Percentiles rank a stretch among this genome's conserved stretches.
phyloP scores from a whole-genome alignment of 2,113 vertebrate species.

The Tragelaphus strepsiceros region DNA sequence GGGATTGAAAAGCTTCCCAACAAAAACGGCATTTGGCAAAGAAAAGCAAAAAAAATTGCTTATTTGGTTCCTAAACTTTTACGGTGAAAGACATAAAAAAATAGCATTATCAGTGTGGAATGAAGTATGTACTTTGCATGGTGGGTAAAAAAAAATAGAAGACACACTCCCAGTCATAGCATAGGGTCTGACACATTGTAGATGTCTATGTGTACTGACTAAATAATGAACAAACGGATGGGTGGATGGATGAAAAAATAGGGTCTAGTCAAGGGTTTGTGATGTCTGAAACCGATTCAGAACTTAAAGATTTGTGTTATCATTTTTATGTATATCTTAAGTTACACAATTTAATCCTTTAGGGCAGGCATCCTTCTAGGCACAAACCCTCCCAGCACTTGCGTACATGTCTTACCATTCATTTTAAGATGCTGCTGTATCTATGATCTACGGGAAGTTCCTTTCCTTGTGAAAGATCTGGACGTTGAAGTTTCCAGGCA shows the following conservation, averaged over 20 bases:
- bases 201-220: not conserved
- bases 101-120: not conserved
- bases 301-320: not conserved
- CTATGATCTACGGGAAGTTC: fast-evolving
- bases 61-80: not conserved
- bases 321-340: not conserved
- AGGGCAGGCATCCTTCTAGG: not conserved
- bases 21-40: not conserved
- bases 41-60: not conserved
- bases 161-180: fast-evolving
- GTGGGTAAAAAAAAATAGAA: not conserved
- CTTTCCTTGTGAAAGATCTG: not conserved
- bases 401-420: fast-evolving
- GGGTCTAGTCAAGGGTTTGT: not conserved
- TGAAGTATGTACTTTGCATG: not conserved
- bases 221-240: not conserved
- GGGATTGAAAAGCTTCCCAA: not conserved
- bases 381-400: too few species aligned
- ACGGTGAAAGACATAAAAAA: not conserved
- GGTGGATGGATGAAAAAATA: not conserved
- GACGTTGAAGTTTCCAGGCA: fast-evolving
- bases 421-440: fast-evolving
- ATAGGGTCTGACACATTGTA: not conserved
- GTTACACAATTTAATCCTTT: not conserved
- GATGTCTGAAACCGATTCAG: not conserved